Evolutionary conservation across 2,113 vertebrate genomes (phyloP), one percentile per base, ranked within the genome.

Genomic region (Heloderma charlesbogerti): DNA sequence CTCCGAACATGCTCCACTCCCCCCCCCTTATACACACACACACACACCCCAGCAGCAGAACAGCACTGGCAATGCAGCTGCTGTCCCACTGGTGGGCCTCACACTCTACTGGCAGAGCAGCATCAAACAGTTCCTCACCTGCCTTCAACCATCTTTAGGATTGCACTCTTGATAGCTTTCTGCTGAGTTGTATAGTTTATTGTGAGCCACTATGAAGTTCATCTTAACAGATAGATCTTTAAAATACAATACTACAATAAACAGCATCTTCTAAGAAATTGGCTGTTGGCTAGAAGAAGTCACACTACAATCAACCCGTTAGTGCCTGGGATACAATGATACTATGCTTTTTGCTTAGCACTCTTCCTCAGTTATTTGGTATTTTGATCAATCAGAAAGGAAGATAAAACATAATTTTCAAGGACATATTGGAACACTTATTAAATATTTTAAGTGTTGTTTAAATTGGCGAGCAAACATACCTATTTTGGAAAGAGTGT

Each of bases 401-500:
- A 51, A 71, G 27, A 34, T 78, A 63, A 31, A 87, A 43, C 10
- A 57, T 63, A 48, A 75, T 84, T 84, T 81, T 43, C 22, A 60
- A n/a, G 34, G 1, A 16, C 18, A 57, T 43, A 69, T 48, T 34
- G 22, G n/a, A 75, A 4, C 2, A 60, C 43, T 66, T 43, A 74
- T 82, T 51, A 60, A 45, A 79, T 48, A 27, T 45, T 88, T 37
- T 54, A 54, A 72, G 77, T 18, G 13, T 31, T 80, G 31, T 54
- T 91, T 63, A 71, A 88, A 40, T 92, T 92, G 80, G 29, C 1
- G 92, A 40, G 48, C 0, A 31, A 48, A 18, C 96, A 97, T 90
- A 98, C 97, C 98, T 97, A 97, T 97, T 95, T 98, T 98, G 86
- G 96, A 92, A 79, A 98, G 95, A 86, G 97, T 96, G 63, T 98